Base-by-base conservation (phyloP, 2,797 vertebrate genomes). In the Coreius guichenoti region DNA sequence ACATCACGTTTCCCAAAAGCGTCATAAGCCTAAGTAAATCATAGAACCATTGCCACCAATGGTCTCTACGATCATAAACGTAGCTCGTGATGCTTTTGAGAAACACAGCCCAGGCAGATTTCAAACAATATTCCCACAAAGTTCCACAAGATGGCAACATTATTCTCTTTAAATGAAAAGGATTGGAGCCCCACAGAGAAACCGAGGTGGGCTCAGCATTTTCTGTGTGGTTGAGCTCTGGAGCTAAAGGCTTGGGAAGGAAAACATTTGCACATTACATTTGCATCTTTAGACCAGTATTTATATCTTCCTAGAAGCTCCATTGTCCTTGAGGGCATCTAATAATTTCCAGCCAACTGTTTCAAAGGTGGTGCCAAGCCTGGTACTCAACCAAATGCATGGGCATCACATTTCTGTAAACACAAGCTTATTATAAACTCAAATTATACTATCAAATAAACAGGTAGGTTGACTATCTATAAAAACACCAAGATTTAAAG, bases 141-240 rank as follows among this genome's bases (percentile, higher is more conserved):
- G 45, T 45, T 80, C 85, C 88, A 89, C 88, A 85, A 86, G 88
- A 69, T 88, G 88, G 88, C 88, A 82, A 80, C 69, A 83, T 86
- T 47, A 76, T 72, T 47, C 88, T 67, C 11, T 80, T 12, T 33
- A 19, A 78, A 70, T 65, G 4, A 26, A 82, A 26, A 31, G 11
- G 26, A 49, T 43, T 77, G 43, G 23, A 47, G 29, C 9, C 45
- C 69, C 81, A 73, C 47, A 72, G 56, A 82, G 31, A 31, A 45
- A 39, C 73, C 67, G 74, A 75, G 67, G 43, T 79, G 78, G n/a
- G 36, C 65, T 84, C 86, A 87, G 86, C 86, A 82, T 61, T 87
- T 84, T 85, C 13, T n/a, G 43, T 70, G 51, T 49, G 80, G n/a
- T 73, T 54, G 54, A 45, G 58, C 33, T 84, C 36, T 12, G 13